Conservation (phyloP, 2,888 invertebrate species). For the Drosophila merina region DNA sequence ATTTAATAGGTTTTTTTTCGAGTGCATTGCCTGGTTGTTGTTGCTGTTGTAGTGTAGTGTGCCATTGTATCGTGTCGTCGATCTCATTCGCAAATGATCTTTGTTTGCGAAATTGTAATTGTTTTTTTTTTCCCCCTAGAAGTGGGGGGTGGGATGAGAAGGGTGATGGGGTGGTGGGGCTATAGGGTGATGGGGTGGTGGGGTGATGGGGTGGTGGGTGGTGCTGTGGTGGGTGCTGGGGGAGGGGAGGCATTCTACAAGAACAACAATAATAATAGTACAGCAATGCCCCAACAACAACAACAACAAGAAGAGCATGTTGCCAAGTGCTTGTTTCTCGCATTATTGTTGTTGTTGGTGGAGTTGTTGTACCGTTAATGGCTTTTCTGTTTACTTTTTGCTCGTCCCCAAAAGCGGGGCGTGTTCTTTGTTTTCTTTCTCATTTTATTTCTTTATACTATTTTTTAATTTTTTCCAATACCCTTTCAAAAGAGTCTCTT, state of each 20-base stretch:
- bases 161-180: background rate
- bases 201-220: background rate
- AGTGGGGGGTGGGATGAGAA: no score
- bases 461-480: background rate
- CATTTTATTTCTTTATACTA: slow-evolving; percentile 8
- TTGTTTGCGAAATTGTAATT: slow-evolving; percentile 77
- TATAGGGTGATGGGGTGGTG: background rate
- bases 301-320: slow-evolving; percentile 37
- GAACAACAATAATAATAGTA: slow-evolving; percentile 22
- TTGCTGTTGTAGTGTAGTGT: slow-evolving; percentile 24
- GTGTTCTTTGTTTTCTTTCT: slow-evolving; percentile 56
- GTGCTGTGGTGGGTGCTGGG: background rate
- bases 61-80: slow-evolving; percentile 66
- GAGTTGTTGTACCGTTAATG: slow-evolving; percentile 56
- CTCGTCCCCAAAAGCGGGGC: slow-evolving; percentile 58
- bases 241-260: slow-evolving; percentile 6
- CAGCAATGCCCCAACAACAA: slow-evolving; percentile 8
- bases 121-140: slow-evolving; percentile 52
- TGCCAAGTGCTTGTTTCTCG: slow-evolving; percentile 55
- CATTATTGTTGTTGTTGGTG: slow-evolving; percentile 37
- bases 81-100: slow-evolving; percentile 74
- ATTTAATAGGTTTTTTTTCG: background rate
- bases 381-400: slow-evolving; percentile 66
- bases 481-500: no score
- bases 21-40: background rate